These are phyloP conservation scores for Trichogramma pretiosum DNA, from an alignment of 1,140 invertebrate genomes.

Conservation along the genomic window DNA sequence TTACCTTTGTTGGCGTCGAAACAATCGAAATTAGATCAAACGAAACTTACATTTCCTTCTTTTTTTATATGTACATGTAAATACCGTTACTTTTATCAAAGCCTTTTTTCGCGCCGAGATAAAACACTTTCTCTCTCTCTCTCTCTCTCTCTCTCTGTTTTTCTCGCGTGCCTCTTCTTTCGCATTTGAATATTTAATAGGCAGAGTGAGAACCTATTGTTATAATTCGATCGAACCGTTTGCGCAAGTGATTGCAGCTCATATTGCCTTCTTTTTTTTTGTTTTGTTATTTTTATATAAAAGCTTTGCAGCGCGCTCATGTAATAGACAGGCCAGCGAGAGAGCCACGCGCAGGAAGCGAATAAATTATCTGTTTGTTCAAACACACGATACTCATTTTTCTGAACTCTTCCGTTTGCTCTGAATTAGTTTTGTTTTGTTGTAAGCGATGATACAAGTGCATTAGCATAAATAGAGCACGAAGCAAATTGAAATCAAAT, in stretches of 20 bases:
- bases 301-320: too few species aligned
- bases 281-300: background rate
- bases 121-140: too few species aligned
- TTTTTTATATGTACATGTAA: too few species aligned
- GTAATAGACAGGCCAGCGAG: too few species aligned
- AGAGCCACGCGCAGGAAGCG: constrained; percentile 8
- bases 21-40: too few species aligned
- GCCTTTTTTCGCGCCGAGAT: too few species aligned
- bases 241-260: constrained; percentile 11
- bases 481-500: too few species aligned
- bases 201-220: constrained; percentile 5
- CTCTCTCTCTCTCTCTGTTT: constrained; percentile 2
- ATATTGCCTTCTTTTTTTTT: background rate
- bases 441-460: background rate
- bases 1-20: too few species aligned
- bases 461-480: too few species aligned
- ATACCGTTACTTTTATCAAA: too few species aligned
- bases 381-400: constrained; percentile 12
- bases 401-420: constrained; percentile 12
- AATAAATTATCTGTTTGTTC: constrained; percentile 18
- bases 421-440: constrained; percentile 13
- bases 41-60: too few species aligned
- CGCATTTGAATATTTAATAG: constrained; percentile 14
- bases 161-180: background rate
- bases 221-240: constrained; percentile 13